Conservation (phyloP, 2,797 vertebrate genomes). For the Hirundo rustica region DNA sequence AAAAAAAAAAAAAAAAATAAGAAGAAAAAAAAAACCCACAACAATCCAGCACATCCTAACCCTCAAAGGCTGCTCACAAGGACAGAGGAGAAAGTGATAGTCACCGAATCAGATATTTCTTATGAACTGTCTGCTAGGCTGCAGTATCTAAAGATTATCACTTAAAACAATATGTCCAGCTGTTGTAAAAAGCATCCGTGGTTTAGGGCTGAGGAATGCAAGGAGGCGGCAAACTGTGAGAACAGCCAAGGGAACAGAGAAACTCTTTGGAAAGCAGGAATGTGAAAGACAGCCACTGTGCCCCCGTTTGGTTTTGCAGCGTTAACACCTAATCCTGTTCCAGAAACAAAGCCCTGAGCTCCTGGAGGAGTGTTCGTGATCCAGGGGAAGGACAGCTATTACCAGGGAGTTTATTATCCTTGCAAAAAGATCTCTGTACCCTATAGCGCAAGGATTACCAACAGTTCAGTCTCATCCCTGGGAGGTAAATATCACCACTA, state of each 20-base stretch:
- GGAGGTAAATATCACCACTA: background rate
- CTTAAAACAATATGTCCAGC: conserved; percentile 64
- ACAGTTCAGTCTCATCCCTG: background rate
- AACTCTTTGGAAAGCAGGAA: background rate
- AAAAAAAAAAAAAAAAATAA: background rate
- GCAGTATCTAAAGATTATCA: conserved; percentile 63
- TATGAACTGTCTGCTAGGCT: conserved; percentile 46
- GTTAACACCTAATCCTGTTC: conserved; percentile 27
- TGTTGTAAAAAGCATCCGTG: conserved; percentile 14
- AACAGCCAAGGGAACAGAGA: background rate
- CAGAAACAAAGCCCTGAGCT: conserved; percentile 43
- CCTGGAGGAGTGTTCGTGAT: background rate
- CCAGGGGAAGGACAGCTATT: conserved; percentile 2
- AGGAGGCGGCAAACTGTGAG: conserved; percentile 28
- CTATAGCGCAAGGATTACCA: conserved; percentile 20
- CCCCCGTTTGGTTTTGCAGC: background rate
- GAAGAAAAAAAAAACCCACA: background rate
- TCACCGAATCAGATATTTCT: conserved; percentile 57
- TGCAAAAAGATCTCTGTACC: conserved; percentile 11
- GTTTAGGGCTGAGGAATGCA: background rate
- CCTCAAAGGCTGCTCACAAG: conserved; percentile 32
- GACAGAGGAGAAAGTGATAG: conserved; percentile 23
- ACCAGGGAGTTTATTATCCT: conserved; percentile 16
- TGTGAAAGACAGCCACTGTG: background rate
- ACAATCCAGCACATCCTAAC: background rate